Evolutionary conservation across 2,113 vertebrate genomes (phyloP), one percentile per base, ranked within the genome.

Genomic region (Hiodon tergisus): DNA sequence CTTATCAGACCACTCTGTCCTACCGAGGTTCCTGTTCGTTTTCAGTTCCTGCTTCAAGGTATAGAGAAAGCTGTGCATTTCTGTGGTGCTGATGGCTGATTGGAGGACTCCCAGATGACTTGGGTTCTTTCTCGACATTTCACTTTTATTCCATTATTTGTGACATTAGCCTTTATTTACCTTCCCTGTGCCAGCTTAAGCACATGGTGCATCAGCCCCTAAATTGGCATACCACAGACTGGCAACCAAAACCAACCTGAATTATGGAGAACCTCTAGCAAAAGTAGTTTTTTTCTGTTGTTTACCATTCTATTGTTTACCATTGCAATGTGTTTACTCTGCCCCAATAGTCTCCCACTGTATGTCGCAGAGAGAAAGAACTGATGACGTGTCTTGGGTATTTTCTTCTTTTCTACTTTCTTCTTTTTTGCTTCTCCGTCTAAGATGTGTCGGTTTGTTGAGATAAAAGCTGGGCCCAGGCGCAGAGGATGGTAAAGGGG

Each of bases 91-190:
- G 59, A 70, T 72, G 47, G 53, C 14, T 63, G 51, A 14, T 73
- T 77, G 76, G 66, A 77, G 16, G 4, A 3, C 46, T 74, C 55
- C 54, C 61, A 62, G 68, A 48, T 53, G 63, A 65, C 75, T 70
- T 72, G 66, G 58, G 47, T 2, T 9, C 4, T 54, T 59, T 62
- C 48, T 59, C 48, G 47, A 14, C n/a, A 5, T 55, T 77, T 58
- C 72, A 59, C 73, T 72, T 78, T 73, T 67, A 17, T 65, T 78
- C 69, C 57, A 69, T 72, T 75, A 77, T 76, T 76, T 48, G 31
- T 11, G 50, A n/a, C 7, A 58, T 79, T 72, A 67, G 71, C 76
- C 72, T 78, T 71, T 31, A 77, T 31, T 61, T 47, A 5, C 65
- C 63, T 65, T 48, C 63, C 71, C 65, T 69, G 55, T 71, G 69